Percentiles rank a stretch among this genome's conserved stretches.
Evolutionary conservation across 2,888 invertebrate genomes (phyloP).

Genomic region (Megamerina dolium): DNA sequence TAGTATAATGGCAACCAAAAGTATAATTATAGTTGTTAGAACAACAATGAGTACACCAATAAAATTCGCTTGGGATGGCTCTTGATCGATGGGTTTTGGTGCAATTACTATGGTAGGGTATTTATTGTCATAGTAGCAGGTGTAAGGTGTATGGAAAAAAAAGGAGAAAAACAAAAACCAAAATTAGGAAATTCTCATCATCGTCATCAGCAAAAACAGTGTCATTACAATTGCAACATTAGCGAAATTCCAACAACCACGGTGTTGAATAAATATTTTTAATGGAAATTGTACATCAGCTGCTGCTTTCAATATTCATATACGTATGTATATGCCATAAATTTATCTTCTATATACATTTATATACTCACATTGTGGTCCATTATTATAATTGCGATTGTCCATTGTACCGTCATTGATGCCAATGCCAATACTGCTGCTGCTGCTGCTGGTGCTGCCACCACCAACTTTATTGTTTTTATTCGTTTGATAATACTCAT

Average conservation of each 20-base stretch:
- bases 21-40: slow-evolving; percentile 65
- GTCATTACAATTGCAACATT: too few species aligned
- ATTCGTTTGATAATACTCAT: slow-evolving; percentile 57
- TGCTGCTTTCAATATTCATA: too few species aligned
- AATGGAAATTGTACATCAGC: too few species aligned
- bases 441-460: slow-evolving; percentile 19
- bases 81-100: slow-evolving; percentile 55
- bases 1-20: slow-evolving; percentile 63
- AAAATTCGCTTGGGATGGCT: slow-evolving; percentile 54
- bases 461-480: slow-evolving; percentile 27
- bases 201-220: too few species aligned
- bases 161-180: slow-evolving; percentile 16
- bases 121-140: too few species aligned
- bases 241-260: too few species aligned
- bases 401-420: slow-evolving; percentile 18
- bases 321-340: too few species aligned
- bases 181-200: too few species aligned
- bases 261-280: too few species aligned
- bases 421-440: slow-evolving; percentile 12
- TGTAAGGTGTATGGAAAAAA: too few species aligned
- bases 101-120: slow-evolving; percentile 44
- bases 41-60: slow-evolving; percentile 66
- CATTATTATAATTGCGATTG: slow-evolving; percentile 36
- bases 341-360: too few species aligned
- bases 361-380: slow-evolving; percentile 41